A percentile compares a stretch with the other conserved stretches of the same genome.
Conservation (phyloP, 2,888 invertebrate species). For the Perizoma affinitatum region DNA sequence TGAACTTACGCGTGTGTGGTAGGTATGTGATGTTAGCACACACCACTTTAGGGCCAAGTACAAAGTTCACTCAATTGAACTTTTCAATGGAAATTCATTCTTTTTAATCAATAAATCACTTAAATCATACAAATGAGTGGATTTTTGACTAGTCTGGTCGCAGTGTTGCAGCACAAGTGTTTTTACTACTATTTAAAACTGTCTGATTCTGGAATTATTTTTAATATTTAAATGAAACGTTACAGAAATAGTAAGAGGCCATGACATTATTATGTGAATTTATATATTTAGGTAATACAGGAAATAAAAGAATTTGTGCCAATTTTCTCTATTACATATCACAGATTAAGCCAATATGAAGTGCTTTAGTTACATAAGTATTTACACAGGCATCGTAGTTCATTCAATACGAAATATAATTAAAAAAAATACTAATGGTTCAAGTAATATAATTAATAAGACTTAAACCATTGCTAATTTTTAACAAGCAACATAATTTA, state of each 20-base stretch:
- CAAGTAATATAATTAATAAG: neutral
- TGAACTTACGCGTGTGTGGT: no score
- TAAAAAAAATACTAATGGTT: slow-evolving; percentile 17
- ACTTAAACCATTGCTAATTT: no score
- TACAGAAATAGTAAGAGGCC: slow-evolving; percentile 56
- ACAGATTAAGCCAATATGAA: slow-evolving; percentile 79
- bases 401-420: slow-evolving; percentile 27
- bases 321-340: slow-evolving; percentile 68
- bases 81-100: no score
- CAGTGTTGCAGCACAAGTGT: no score
- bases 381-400: slow-evolving; percentile 29
- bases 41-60: no score
- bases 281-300: slow-evolving; percentile 40
- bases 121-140: no score
- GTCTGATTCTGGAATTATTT: no score
- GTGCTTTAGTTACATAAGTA: slow-evolving; percentile 37
- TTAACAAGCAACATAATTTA: slow-evolving; percentile 10
- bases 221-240: slow-evolving; percentile 1
- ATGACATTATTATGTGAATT: slow-evolving; percentile 57
- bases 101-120: no score
- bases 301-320: slow-evolving; percentile 53
- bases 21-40: no score
- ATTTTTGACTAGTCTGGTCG: no score
- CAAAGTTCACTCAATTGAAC: no score
- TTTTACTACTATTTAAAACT: no score